These are phyloP conservation scores for Orthosia gracilis DNA, from an alignment of 2,888 invertebrate species.

Conservation along the genomic window DNA sequence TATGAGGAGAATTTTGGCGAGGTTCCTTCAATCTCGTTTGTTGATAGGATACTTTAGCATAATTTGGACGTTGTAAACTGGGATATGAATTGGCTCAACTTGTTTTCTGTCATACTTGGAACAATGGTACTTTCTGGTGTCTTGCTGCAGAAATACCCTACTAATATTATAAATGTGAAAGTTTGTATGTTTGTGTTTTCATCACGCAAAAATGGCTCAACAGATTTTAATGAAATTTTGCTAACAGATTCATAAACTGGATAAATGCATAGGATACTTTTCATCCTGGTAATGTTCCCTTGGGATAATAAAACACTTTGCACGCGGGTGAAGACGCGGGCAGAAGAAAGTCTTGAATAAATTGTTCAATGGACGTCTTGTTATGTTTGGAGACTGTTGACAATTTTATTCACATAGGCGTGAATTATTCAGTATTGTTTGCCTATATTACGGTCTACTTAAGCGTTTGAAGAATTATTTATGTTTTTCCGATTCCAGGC, in stretches of 20 bases:
- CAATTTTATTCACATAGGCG: no score
- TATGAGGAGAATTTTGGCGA: conserved; percentile 43
- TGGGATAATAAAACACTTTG: no score
- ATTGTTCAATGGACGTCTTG: not conserved
- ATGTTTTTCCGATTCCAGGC: not conserved
- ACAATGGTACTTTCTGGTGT: not conserved
- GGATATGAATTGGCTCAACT: conserved; percentile 8
- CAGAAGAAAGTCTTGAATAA: not conserved
- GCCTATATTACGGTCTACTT: no score
- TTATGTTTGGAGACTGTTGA: not conserved
- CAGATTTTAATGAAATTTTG: no score
- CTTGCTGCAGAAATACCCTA: not conserved
- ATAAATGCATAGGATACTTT: no score
- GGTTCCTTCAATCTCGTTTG: conserved; percentile 21
- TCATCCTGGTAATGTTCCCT: no score
- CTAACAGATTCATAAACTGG: no score
- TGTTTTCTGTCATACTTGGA: not conserved
- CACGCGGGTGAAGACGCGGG: no score
- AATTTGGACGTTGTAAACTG: conserved; percentile 33
- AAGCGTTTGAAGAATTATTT: not conserved
- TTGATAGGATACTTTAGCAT: conserved; percentile 25
- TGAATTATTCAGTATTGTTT: no score
- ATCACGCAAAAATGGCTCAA: no score
- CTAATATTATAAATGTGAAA: no score
- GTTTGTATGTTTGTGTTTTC: no score